Evolutionary conservation across 64 coral and sea anemone genomes (phyloP).

Genomic region (Acropora tenuis): DNA sequence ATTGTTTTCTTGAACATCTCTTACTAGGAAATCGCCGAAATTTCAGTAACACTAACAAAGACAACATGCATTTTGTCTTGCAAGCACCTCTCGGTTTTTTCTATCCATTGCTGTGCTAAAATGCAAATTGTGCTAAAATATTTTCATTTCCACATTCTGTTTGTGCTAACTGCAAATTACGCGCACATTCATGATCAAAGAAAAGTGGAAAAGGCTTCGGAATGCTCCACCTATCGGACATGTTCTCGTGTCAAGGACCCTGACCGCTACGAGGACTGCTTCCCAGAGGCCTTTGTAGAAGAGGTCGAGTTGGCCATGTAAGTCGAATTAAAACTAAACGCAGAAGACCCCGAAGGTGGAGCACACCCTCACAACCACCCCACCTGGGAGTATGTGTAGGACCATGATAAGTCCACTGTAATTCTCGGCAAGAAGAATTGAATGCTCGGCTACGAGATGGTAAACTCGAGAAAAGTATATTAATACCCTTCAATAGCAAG

Average conservation of each 20-base stretch:
- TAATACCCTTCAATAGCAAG: not conserved
- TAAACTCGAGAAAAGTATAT: not conserved
- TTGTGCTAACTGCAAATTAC: too few species aligned
- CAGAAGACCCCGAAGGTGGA: constrained; percentile 63
- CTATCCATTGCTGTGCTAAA: too few species aligned
- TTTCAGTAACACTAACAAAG: too few species aligned
- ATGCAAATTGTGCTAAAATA: too few species aligned
- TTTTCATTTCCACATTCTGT: too few species aligned
- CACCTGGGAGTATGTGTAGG: constrained; percentile 86
- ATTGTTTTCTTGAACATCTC: too few species aligned
- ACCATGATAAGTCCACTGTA: constrained; percentile 66
- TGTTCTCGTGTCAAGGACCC: constrained; percentile 87
- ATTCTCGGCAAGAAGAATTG: constrained; percentile 81
- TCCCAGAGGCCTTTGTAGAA: constrained; percentile 73
- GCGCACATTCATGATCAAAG: constrained; percentile 82
- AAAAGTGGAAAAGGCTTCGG: constrained; percentile 63
- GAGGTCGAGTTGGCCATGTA: constrained; percentile 73
- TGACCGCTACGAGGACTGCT: constrained; percentile 91
- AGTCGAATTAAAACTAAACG: constrained; percentile 68
- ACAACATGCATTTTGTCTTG: too few species aligned
- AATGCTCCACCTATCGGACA: constrained; percentile 82
- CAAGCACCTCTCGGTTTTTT: too few species aligned
- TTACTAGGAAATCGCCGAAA: too few species aligned
- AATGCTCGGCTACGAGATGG: not conserved
- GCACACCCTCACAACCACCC: constrained; percentile 74